Conservation (phyloP, 2,797 vertebrate species). For the Discoglossus pictus region DNA sequence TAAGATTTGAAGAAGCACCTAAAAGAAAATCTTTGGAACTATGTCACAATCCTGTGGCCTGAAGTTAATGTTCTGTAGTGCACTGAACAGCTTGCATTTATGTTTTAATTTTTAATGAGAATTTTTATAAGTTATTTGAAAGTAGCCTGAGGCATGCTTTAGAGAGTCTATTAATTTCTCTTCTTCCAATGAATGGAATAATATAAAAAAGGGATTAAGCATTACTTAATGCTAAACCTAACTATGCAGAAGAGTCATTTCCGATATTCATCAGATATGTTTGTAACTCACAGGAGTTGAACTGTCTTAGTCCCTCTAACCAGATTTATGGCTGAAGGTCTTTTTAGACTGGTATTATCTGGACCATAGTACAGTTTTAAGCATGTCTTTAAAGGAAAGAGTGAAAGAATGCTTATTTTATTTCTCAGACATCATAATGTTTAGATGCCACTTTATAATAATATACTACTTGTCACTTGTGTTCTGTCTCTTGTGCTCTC, state of each 20-base stretch:
- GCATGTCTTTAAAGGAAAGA: too few species aligned
- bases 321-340: too few species aligned
- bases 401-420: too few species aligned
- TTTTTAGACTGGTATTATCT: too few species aligned
- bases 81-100: slow-evolving; percentile 40
- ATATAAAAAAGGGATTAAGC: slow-evolving; percentile 16
- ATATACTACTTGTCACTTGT: too few species aligned
- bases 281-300: too few species aligned
- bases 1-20: slow-evolving; percentile 7
- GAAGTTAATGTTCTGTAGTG: slow-evolving; percentile 27
- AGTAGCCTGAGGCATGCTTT: slow-evolving; percentile 29
- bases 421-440: too few species aligned
- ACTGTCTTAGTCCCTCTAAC: too few species aligned
- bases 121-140: slow-evolving; percentile 43
- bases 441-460: too few species aligned
- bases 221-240: slow-evolving; percentile 6
- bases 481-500: too few species aligned
- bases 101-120: slow-evolving; percentile 46
- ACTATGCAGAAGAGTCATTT: slow-evolving; percentile 6
- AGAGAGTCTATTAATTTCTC: slow-evolving; percentile 42
- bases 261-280: too few species aligned
- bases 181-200: slow-evolving; percentile 20
- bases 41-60: slow-evolving; percentile 31
- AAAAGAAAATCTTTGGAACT: slow-evolving; percentile 3
- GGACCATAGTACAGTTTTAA: too few species aligned